Evolutionary conservation across 2,888 invertebrate species (phyloP).

Genomic region (Rutpela maculata): DNA sequence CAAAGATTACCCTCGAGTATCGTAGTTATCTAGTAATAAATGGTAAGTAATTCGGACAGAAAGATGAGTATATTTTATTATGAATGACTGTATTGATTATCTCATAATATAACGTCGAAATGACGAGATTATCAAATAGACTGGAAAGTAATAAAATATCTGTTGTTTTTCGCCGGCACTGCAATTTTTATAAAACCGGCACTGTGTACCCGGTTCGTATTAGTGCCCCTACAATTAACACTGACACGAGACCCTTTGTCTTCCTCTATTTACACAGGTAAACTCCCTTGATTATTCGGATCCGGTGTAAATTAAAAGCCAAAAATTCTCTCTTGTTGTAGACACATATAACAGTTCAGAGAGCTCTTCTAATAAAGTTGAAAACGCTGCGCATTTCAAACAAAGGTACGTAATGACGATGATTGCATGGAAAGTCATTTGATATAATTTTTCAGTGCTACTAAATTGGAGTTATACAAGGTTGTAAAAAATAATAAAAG

Average conservation of each 20-base stretch:
- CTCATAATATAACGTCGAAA: too few relatives aligned
- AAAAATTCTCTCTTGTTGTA: constrained; percentile 24
- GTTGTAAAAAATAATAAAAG: too few relatives aligned
- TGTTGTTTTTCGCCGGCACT: neutral
- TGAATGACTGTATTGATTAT: too few relatives aligned
- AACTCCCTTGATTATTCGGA: constrained; percentile 28
- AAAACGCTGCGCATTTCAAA: constrained; percentile 5
- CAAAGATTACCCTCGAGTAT: too few relatives aligned
- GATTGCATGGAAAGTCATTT: too few relatives aligned
- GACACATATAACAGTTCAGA: constrained; percentile 7
- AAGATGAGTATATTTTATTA: too few relatives aligned
- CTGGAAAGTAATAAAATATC: too few relatives aligned
- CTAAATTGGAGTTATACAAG: too few relatives aligned
- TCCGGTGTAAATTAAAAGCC: constrained; percentile 32
- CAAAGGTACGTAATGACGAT: neutral
- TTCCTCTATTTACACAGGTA: constrained; percentile 28
- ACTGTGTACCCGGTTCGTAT: neutral
- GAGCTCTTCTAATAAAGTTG: neutral
- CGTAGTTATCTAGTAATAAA: too few relatives aligned
- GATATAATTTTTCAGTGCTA: too few relatives aligned
- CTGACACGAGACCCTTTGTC: constrained; percentile 41
- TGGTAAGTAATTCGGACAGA: too few relatives aligned
- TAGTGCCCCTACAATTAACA: constrained; percentile 46
- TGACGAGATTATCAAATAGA: too few relatives aligned
- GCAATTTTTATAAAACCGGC: neutral